Evolutionary conservation across 2,888 invertebrate genomes (phyloP), one percentile per base, ranked within the genome.

Genomic region (Agrotis ipsilon): DNA sequence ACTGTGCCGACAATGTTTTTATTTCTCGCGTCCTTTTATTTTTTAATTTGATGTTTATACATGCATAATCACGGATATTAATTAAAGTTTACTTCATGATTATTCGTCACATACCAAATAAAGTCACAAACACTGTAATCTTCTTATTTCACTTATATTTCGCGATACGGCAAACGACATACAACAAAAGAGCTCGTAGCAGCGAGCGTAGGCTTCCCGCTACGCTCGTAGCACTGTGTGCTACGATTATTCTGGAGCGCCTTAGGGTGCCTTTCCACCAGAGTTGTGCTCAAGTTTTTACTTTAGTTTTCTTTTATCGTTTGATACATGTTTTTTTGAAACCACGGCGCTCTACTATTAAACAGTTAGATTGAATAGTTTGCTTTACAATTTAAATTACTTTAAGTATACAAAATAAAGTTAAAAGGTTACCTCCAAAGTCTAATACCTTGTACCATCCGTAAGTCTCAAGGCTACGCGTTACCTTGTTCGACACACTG

Each of bases 401-500:
- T 14, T 13, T 0, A n/a, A n/a, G n/a, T n/a, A 32, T 7, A 11
- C 18, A 48, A 43, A 43, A 21, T 51, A 3, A 46, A 52, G 13
- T 13, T 14, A 24, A 24, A 21, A 3, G 7, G 0, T 0, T 21
- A 21, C 11, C 24, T 63, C 19, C 67, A 62, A 14, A 7, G 24
- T 73, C 68, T 72, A 27, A 14, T 83, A 27, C 67, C 79, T 86
- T 86, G 82, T 24, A 68, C 87, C 88, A 78, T 57, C 60, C 67
- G 9, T 57, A 67, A 79, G 46, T 66, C 71, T 87, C 93, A 94
- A 94, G 94, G 94, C 84, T 90, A 81, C 71, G 75, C 87, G 89
- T 88, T 89, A 88, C 82, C 87, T 81, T 86, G 88, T 91, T 91
- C 83, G 90, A 88, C 88, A 92, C 91, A 87, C 84, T 80, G 78